phyloP scores from a whole-genome alignment of 2,797 vertebrate species.

The Anolis apletophallus region DNA sequence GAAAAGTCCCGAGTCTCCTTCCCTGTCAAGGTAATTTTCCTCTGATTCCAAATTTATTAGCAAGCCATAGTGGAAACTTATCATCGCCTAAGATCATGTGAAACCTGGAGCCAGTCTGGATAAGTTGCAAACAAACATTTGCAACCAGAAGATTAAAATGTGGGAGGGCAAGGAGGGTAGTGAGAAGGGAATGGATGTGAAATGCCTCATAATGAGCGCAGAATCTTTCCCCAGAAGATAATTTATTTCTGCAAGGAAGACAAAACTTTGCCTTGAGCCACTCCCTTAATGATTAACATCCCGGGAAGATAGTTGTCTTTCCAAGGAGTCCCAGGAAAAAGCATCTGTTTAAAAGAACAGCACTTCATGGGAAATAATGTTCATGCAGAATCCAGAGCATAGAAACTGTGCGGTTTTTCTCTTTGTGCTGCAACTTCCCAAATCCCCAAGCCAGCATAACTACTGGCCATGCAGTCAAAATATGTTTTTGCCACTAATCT shows the following conservation, averaged over 20 bases:
- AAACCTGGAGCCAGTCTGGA: constrained; percentile 62
- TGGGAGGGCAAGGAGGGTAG: constrained; percentile 38
- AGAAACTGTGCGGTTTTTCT: too few relatives aligned
- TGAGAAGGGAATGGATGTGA: constrained; percentile 68
- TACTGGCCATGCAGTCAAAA: too few relatives aligned
- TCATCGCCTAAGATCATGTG: constrained; percentile 39
- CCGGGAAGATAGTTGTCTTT: constrained; percentile 30
- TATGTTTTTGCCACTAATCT: too few relatives aligned
- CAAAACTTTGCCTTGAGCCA: constrained; percentile 65
- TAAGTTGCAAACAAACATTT: constrained; percentile 63
- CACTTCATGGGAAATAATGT: constrained; percentile 13
- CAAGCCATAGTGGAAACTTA: constrained; percentile 39
- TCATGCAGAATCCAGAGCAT: background rate
- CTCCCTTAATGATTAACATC: constrained; percentile 67
- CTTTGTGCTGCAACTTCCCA: too few relatives aligned
- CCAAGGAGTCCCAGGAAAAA: constrained; percentile 52
- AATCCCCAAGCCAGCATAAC: too few relatives aligned
- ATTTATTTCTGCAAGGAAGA: constrained; percentile 57
- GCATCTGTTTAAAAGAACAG: constrained; percentile 47
- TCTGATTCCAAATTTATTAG: constrained; percentile 21
- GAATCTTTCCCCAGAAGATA: constrained; percentile 48
- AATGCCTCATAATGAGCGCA: constrained; percentile 69
- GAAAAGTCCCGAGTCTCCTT: constrained; percentile 5
- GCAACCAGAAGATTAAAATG: constrained; percentile 64
- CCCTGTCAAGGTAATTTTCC: background rate